Evolutionary conservation across 2,888 invertebrate genomes (phyloP).

Genomic region (Lissonota sp.): DNA sequence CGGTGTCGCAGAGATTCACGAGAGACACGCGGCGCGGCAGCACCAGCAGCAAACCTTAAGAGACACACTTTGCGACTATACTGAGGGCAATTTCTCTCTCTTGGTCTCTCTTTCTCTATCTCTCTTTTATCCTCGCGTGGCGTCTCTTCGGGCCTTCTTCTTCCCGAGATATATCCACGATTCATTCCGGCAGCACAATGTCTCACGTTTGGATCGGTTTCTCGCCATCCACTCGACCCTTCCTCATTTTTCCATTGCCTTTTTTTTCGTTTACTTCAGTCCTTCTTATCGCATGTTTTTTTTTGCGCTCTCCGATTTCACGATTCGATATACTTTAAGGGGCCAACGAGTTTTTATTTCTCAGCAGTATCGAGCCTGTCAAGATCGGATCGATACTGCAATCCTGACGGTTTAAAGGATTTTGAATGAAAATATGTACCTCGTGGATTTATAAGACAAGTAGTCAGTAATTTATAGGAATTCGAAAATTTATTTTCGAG

Average conservation of each 20-base stretch:
- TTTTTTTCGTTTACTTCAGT: conserved; percentile 6
- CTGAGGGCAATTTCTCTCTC: conserved; percentile 19
- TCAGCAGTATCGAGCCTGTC: no score
- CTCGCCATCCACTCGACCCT: conserved; percentile 29
- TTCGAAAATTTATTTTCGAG: no score
- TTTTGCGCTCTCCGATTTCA: conserved; percentile 67
- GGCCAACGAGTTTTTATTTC: neutral
- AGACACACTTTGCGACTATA: conserved; percentile 39
- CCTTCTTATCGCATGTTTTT: neutral
- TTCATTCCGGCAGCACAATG: conserved; percentile 18
- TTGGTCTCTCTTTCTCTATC: conserved; percentile 6
- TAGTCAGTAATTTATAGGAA: no score
- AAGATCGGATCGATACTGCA: no score
- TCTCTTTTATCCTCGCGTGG: conserved; percentile 11
- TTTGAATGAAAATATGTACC: neutral
- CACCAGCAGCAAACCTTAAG: conserved; percentile 18
- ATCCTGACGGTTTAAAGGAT: neutral
- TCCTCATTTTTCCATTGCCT: neutral
- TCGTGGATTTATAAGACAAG: neutral
- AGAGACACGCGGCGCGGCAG: conserved; percentile 39
- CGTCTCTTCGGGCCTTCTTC: conserved; percentile 16
- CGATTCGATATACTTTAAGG: conserved; percentile 63
- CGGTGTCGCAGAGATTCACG: conserved; percentile 71
- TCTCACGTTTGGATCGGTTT: conserved; percentile 34
- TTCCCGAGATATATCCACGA: conserved; percentile 25